A percentile compares a stretch with the other conserved stretches of the same genome.
These are phyloP conservation scores for Plemyria rubiginata DNA, from an alignment of 2,888 invertebrate genomes.

Conservation along the genomic window DNA sequence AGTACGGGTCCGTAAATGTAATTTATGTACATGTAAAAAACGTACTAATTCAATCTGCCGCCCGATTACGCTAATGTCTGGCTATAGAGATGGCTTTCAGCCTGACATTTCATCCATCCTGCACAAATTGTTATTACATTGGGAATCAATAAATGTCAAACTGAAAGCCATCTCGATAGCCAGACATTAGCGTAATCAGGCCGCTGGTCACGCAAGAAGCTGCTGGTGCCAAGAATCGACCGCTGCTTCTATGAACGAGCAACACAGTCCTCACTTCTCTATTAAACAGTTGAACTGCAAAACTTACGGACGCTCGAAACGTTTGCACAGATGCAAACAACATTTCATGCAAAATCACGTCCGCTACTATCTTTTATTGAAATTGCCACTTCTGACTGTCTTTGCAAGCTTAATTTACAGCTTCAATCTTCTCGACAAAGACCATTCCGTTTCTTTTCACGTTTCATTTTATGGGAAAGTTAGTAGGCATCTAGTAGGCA, in stretches of 20 bases:
- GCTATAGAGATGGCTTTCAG: too few relatives aligned
- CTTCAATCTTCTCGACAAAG: conserved; percentile 41
- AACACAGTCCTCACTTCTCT: conserved; percentile 29
- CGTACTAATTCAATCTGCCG: conserved; percentile 12
- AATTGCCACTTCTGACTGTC: conserved; percentile 41
- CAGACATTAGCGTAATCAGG: too few relatives aligned
- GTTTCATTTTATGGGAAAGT: conserved; percentile 59
- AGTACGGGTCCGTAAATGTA: too few relatives aligned
- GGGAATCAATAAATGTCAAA: too few relatives aligned
- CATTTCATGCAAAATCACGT: conserved; percentile 55
- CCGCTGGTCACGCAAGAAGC: conserved; percentile 16
- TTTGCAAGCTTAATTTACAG: conserved; percentile 47
- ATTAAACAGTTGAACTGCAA: conserved; percentile 47
- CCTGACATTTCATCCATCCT: too few relatives aligned
- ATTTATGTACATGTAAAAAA: not conserved
- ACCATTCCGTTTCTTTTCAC: conserved; percentile 41
- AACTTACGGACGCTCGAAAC: conserved; percentile 38
- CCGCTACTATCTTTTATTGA: conserved; percentile 40
- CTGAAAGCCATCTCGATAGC: too few relatives aligned
- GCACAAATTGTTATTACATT: too few relatives aligned
- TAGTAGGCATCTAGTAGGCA: conserved; percentile 62
- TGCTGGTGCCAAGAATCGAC: conserved; percentile 13
- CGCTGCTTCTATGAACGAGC: conserved; percentile 8
- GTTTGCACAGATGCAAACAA: conserved; percentile 50
- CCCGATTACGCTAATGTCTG: too few relatives aligned